Conservation (phyloP, 2,797 vertebrate species). For the Tinamus major region DNA sequence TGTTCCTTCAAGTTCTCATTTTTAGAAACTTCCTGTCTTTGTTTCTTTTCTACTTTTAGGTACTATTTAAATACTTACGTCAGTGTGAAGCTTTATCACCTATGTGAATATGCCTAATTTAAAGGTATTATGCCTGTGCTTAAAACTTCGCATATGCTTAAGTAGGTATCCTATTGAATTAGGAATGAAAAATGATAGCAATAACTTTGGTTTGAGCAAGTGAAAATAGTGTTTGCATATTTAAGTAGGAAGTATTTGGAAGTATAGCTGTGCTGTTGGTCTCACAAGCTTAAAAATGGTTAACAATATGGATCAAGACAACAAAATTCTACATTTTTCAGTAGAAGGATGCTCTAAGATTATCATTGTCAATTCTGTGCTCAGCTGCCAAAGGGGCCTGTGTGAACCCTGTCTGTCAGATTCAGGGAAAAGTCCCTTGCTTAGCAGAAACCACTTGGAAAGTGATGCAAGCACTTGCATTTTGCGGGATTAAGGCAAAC, state of each 20-base stretch:
- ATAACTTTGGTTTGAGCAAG: background rate
- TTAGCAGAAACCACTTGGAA: background rate
- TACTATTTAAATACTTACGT: conserved; percentile 8
- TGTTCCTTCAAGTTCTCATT: conserved; percentile 59
- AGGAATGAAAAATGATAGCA: background rate
- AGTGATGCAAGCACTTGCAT: background rate
- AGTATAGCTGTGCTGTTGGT: background rate
- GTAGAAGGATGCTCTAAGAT: background rate
- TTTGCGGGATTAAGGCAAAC: background rate
- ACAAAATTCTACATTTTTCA: background rate
- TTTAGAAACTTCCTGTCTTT: conserved; percentile 49
- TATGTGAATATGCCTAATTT: background rate
- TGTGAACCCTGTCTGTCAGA: background rate
- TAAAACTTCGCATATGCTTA: background rate
- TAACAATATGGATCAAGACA: background rate
- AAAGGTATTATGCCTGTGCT: background rate
- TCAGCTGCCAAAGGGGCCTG: background rate
- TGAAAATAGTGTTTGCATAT: background rate
- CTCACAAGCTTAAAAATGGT: background rate
- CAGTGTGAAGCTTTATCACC: background rate
- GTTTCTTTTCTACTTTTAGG: conserved; percentile 27
- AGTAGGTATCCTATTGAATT: background rate
- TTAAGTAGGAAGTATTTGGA: background rate
- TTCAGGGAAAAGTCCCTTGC: background rate
- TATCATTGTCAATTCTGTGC: background rate